Conservation (phyloP, 2,113 vertebrate genomes). For the Chascanopsetta lugubris region DNA sequence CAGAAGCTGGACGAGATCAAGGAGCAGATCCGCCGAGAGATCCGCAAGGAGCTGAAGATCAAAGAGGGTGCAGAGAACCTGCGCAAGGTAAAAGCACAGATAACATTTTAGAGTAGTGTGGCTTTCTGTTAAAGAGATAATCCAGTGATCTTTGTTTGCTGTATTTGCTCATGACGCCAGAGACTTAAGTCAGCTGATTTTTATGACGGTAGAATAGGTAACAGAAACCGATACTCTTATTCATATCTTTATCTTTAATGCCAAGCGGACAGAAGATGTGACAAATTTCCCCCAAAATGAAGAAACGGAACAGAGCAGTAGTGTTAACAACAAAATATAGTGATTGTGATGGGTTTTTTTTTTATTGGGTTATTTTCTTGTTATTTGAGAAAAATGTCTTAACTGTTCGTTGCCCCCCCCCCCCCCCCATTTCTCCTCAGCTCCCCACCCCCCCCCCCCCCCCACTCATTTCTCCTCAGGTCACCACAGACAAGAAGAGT, state of each 20-base stretch:
- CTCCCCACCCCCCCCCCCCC: too few species aligned
- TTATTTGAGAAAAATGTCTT: neutral
- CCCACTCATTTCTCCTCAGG: constrained; percentile 71
- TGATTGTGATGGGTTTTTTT: too few species aligned
- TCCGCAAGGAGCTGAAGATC: constrained; percentile 99
- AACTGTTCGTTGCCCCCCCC: neutral
- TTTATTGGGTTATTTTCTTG: neutral
- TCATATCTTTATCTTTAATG: neutral
- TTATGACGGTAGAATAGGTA: neutral
- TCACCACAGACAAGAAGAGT: constrained; percentile 99
- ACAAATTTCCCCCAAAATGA: too few species aligned
- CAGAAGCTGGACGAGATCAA: constrained; percentile 97
- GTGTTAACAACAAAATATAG: too few species aligned
- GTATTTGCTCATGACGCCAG: neutral
- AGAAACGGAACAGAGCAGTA: too few species aligned
- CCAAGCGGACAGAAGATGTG: neutral
- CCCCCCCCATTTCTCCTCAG: constrained; percentile 59
- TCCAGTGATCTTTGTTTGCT: neutral
- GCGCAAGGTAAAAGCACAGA: constrained; percentile 79
- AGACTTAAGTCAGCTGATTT: neutral
- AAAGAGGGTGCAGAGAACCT: constrained; percentile 99
- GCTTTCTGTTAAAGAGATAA: neutral
- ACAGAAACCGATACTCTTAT: too few species aligned
- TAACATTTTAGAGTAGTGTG: neutral
- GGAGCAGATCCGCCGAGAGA: constrained; percentile 97